Percentiles rank a stretch among this genome's conserved stretches.
phyloP scores from a whole-genome alignment of 2,797 vertebrate species.

The Xenentodon cancila region DNA sequence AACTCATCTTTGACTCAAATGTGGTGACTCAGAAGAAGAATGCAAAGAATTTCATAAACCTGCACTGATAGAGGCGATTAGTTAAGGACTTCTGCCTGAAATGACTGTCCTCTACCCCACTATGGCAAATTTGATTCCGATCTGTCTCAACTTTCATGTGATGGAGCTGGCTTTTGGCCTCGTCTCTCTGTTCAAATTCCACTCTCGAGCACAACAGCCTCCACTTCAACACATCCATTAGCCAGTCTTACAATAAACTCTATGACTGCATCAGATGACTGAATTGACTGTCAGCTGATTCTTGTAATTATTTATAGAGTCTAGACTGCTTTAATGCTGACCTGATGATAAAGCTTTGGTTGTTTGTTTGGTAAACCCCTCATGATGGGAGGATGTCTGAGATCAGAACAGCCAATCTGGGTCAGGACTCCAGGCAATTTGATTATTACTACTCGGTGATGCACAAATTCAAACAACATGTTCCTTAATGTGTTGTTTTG shows the following conservation, averaged over 20 bases:
- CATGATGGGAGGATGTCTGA: slow-evolving; percentile 16
- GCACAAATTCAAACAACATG: not conserved
- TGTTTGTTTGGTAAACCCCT: slow-evolving; percentile 27
- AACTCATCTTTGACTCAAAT: slow-evolving; percentile 5
- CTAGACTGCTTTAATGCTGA: slow-evolving; percentile 19
- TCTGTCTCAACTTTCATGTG: slow-evolving; percentile 27
- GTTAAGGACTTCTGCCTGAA: slow-evolving; percentile 1
- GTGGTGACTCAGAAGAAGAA: not conserved
- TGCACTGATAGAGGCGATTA: not conserved
- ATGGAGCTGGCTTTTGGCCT: slow-evolving; percentile 9
- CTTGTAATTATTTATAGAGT: slow-evolving; percentile 30
- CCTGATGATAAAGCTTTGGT: slow-evolving; percentile 26
- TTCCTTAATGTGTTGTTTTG: not conserved
- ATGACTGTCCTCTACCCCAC: too few relatives aligned
- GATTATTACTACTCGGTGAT: slow-evolving; percentile 24
- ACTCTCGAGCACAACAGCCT: slow-evolving; percentile 6
- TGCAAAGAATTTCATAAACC: not conserved
- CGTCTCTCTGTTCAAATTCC: slow-evolving; percentile 11
- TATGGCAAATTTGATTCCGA: slow-evolving; percentile 9
- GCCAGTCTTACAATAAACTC: slow-evolving; percentile 4
- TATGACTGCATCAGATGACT: slow-evolving; percentile 42
- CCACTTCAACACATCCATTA: slow-evolving; percentile 6
- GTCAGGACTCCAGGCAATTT: slow-evolving; percentile 30
- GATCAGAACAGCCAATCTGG: slow-evolving; percentile 36
- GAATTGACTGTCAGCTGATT: slow-evolving; percentile 52